Base-by-base conservation (phyloP, 2,113 vertebrate species). In the Crotophaga sulcirostris region DNA sequence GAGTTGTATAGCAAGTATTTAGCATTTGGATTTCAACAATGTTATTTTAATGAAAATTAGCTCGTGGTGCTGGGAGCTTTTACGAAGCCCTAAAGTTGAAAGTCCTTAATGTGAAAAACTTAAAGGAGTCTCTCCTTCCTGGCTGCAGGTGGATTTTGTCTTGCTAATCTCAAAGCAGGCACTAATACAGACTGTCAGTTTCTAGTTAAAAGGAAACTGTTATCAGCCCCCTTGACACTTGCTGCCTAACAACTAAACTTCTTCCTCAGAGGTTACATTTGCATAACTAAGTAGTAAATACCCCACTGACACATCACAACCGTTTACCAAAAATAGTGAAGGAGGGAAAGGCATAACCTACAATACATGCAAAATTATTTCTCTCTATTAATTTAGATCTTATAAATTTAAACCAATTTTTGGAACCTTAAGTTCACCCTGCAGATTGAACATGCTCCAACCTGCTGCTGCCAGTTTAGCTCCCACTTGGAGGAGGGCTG, bases 231-330 rank as follows among this genome's bases (percentile, higher is more conserved):
- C 83, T 92, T 92, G 92, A 66, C 96, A 93, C 86, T 96, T 96
- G 67, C 84, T 96, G 77, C 75, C 69, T 97, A 93, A 96, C 93
- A 97, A 91, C 85, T 93, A 79, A 94, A 95, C 85, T 74, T 60
- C 94, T 94, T 93, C 79, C 82, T 97, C 69, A 89, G 94, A 97
- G 66, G 96, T 97, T 96, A 95, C 73, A 89, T 87, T 87, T 51
- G 95, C 29, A 51, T 90, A 97, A 87, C 92, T 92, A 95, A 97
- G 93, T 75, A 84, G 56, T 85, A 95, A 97, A 96, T 90, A 93
- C 78, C 74, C 93, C 82, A 75, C 74, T 80, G 87, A 25, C 77
- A 94, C 34, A 88, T 94, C 93, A 94, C 73, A 80, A 49, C 40
- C 74, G 75, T 45, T 84, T 59, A 64, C 49, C 63, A 93, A 96